Percentiles rank a stretch among this genome's conserved stretches.
Conservation (phyloP, 2,888 invertebrate species). For the Dexiosoma caninum region DNA sequence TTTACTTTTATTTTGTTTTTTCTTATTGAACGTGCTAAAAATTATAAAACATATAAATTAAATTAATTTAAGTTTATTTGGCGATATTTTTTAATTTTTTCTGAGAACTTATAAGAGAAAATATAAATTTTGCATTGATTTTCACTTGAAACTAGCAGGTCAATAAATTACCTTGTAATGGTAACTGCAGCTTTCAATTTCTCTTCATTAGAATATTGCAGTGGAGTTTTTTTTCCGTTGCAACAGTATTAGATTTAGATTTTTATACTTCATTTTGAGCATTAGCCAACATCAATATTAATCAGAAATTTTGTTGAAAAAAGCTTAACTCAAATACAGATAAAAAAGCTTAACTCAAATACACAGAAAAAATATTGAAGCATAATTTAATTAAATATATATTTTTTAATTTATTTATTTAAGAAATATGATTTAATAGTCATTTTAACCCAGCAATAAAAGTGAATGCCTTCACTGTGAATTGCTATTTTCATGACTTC, state of each 20-base stretch:
- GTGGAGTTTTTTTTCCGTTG: not conserved
- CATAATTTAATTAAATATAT: no score
- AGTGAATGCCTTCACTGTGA: no score
- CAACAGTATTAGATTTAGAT: not conserved
- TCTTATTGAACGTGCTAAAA: not conserved
- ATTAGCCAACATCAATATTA: not conserved
- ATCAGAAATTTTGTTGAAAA: not conserved
- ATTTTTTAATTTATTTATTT: no score
- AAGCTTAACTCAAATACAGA: not conserved
- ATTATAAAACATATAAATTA: no score
- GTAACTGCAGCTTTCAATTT: constrained; percentile 10
- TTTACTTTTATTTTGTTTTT: no score
- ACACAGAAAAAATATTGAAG: no score
- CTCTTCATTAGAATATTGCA: not conserved
- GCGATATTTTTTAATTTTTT: not conserved
- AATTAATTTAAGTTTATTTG: not conserved
- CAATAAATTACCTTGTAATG: constrained; percentile 52
- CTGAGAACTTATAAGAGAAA: not conserved
- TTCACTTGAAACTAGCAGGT: constrained; percentile 22
- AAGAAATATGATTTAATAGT: no score
- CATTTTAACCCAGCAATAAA: no score
- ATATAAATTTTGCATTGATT: not conserved
- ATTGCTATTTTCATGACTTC: no score
- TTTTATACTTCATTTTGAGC: no score
- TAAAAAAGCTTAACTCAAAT: not conserved